Conservation (phyloP, 2,113 vertebrate species). For the Rhinoptilus africanus region DNA sequence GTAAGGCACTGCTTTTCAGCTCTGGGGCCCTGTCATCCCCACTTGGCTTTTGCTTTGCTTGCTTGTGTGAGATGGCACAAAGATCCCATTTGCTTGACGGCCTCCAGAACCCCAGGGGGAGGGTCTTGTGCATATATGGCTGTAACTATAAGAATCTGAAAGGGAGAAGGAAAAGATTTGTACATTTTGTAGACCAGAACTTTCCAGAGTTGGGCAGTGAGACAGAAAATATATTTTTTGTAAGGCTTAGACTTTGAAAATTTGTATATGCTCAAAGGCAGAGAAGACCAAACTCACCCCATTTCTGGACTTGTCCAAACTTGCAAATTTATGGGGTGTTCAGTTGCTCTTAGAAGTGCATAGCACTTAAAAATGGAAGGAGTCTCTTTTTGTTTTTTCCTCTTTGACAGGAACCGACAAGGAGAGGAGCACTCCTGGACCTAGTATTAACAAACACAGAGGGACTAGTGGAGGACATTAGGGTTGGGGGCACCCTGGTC, state of each 20-base stretch:
- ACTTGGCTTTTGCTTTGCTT: neutral
- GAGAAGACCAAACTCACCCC: neutral
- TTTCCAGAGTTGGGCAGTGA: neutral
- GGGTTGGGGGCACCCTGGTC: too few relatives aligned
- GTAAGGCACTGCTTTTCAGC: neutral
- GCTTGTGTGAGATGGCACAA: neutral
- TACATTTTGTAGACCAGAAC: neutral
- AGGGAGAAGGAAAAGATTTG: neutral
- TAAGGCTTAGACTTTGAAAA: neutral
- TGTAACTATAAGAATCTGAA: neutral
- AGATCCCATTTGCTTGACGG: neutral
- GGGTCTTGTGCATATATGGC: neutral
- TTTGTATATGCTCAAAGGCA: neutral
- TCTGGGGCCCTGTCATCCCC: neutral
- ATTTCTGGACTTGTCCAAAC: neutral
- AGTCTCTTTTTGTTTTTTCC: neutral
- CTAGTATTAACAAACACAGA: too few relatives aligned
- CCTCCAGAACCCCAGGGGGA: neutral
- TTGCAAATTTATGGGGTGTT: fast-evolving
- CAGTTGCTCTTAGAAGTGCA: neutral
- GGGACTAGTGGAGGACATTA: too few relatives aligned
- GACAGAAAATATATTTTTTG: neutral
- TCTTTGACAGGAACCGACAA: too few relatives aligned
- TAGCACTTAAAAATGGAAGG: neutral
- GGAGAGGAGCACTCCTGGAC: too few relatives aligned